Base-by-base conservation (phyloP, 2,113 vertebrate genomes). In the Mixornis gularis region DNA sequence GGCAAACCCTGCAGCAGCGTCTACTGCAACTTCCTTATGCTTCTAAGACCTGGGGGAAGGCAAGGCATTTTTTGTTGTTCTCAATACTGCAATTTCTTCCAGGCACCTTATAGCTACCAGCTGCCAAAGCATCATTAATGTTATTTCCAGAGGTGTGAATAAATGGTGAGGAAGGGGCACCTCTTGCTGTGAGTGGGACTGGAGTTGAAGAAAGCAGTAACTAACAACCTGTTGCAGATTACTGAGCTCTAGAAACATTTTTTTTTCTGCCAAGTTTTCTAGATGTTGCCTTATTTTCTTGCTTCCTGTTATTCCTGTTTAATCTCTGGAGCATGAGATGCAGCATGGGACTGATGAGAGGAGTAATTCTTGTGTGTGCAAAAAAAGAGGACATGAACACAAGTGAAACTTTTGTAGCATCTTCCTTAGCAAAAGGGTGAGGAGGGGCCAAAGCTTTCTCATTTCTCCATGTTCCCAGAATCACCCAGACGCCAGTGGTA, bases 31-130 rank as follows among this genome's bases (percentile, higher is more conserved):
- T 21, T 82, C 14, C 44, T 26, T 22, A 7, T 53, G 8, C 12
- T 68, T 71, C 18, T 69, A 62, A 52, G 11, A 29, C 13, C 19
- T 56, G n/a, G 71, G 5, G 36, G n/a, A 76, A 76, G 13, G 12
- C 8, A 25, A 58, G 3, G 6, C 0, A 0, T 3, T 56, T 79
- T 74, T 13, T 56, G 10, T 29, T 32, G 10, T 25, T 59, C 40
- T 80, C 44, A 48, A 10, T 59, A 59, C 17, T 73, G 21, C 3
- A 30, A 7, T 32, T 32, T 82, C 27, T 85, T 76, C 12, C 32
- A 58, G 63, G 36, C 13, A 56, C 3, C 7, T 72, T 14, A 5
- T 40, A 32, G 9, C 9, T 72, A 30, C 19, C 16, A 6, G 2
- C 26, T 82, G 10, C 55, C 19, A 65, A 80, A 86, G 26, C 13